Evolutionary conservation across 2,888 invertebrate genomes (phyloP), one percentile per base, ranked within the genome.

Genomic region (Dasysyrphus tricinctus): DNA sequence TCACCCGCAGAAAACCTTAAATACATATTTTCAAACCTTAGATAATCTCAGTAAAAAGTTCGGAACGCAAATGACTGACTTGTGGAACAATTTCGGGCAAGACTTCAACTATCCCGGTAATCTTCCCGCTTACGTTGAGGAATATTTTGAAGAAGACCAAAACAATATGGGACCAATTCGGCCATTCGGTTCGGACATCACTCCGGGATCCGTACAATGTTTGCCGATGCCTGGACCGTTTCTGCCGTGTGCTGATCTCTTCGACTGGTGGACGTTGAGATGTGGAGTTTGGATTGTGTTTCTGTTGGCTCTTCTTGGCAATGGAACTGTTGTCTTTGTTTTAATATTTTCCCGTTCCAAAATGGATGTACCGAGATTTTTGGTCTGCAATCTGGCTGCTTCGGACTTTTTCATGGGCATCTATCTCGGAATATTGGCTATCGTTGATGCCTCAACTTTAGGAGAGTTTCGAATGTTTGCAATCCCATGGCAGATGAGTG

Each of bases 231-330:
- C 98, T 3, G 97, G 97, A 34, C 98, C 98, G 4, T 98, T 98
- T 93, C 94, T 98, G 90, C 98, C 98, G 5, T 99, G 98, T 92
- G 96, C 97, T 91, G 98, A 98, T 92, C 94, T 98, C 75, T 98
- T 99, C 92, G 98, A 98, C 91, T 98, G 98, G 98, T 98, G 98
- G 98, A 98, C 98, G 5, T 93, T 98, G 89, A 95, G 98, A 54
- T 98, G 98, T 92, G 98, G 98, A 24, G 98, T 99, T 69, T 99
- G 99, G 99, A 96, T 98, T 16, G 98, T 99, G 57, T 99, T 99
- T 93, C 94, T 99, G 78, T 94, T 98, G 89, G 98, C 99, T 51
- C 95, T 99, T 93, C 94, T 99, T 69, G 99, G 99, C 88, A 99
- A 99, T 92, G 98, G 98, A 59, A 97, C 97, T 0, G 98, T 99